These are phyloP conservation scores for Apodemus speciosus DNA, from an alignment of 2,113 vertebrate species.

Conservation along the genomic window DNA sequence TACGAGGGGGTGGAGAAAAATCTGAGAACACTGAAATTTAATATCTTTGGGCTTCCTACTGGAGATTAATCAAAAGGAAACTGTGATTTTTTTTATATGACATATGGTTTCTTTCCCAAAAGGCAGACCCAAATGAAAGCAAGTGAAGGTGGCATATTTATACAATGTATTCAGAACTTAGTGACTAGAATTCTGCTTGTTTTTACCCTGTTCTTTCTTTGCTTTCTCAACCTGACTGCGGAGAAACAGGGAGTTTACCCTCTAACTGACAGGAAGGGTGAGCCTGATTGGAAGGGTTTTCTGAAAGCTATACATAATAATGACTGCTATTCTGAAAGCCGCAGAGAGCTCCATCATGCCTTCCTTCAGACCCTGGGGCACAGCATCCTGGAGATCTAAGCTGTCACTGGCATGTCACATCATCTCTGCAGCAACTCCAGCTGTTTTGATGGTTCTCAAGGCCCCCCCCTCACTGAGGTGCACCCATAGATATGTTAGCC, in stretches of 20 bases:
- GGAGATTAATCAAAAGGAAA: constrained; percentile 81
- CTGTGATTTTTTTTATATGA: constrained; percentile 67
- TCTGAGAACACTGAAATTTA: constrained; percentile 72
- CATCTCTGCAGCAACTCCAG: background rate
- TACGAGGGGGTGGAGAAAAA: constrained; percentile 72
- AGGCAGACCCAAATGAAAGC: constrained; percentile 72
- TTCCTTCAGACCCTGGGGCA: background rate
- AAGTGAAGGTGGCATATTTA: constrained; percentile 68
- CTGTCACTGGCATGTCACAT: background rate
- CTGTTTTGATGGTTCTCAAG: background rate
- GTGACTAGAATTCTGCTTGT: constrained; percentile 64
- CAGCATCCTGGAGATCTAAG: background rate
- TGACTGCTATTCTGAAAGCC: constrained; percentile 58
- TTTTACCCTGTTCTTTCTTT: constrained; percentile 69
- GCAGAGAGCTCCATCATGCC: constrained; percentile 57
- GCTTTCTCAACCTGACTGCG: constrained; percentile 54
- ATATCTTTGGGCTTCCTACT: constrained; percentile 69
- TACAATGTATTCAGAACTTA: constrained; percentile 63
- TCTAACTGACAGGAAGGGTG: constrained; percentile 67
- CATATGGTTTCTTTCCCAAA: constrained; percentile 66
- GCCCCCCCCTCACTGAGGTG: background rate
- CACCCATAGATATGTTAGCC: background rate
- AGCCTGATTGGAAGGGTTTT: constrained; percentile 72
- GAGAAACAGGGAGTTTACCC: constrained; percentile 70
- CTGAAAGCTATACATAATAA: constrained; percentile 74